A percentile compares a stretch with the other conserved stretches of the same genome.
Conservation (phyloP, 2,888 invertebrate species). For the Apamea epomidion region DNA sequence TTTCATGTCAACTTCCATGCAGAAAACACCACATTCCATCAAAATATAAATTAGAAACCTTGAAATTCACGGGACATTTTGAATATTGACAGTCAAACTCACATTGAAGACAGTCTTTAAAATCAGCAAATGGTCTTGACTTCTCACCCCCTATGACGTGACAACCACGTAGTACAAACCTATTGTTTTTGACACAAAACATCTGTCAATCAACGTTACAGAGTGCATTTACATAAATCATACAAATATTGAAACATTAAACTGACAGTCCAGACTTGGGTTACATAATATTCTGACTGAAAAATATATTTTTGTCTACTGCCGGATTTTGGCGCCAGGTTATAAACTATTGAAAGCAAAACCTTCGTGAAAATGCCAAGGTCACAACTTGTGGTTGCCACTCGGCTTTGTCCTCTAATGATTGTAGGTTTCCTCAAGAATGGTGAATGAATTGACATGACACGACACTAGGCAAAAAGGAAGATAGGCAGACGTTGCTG, state of each 20-base stretch:
- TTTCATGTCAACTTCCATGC: neutral
- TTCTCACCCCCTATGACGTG: constrained; percentile 12
- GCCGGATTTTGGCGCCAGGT: neutral
- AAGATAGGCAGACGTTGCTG: neutral
- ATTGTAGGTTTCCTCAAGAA: neutral
- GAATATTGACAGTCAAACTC: constrained; percentile 10
- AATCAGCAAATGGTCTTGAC: constrained; percentile 43
- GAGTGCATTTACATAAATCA: constrained; percentile 42
- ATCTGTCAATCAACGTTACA: constrained; percentile 40
- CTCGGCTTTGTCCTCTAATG: neutral
- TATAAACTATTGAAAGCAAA: neutral
- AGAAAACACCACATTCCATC: neutral
- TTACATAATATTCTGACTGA: constrained; percentile 1
- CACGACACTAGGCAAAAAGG: neutral
- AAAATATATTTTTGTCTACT: neutral
- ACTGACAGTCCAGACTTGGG: neutral
- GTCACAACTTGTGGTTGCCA: neutral
- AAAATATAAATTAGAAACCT: neutral
- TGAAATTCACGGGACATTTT: neutral
- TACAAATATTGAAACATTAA: neutral
- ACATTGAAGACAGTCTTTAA: neutral
- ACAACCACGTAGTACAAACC: neutral
- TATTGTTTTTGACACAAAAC: constrained; percentile 36
- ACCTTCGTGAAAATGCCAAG: neutral
- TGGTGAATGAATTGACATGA: neutral